phyloP scores from a whole-genome alignment of 2,797 vertebrate species.

The Etheostoma perlongum region DNA sequence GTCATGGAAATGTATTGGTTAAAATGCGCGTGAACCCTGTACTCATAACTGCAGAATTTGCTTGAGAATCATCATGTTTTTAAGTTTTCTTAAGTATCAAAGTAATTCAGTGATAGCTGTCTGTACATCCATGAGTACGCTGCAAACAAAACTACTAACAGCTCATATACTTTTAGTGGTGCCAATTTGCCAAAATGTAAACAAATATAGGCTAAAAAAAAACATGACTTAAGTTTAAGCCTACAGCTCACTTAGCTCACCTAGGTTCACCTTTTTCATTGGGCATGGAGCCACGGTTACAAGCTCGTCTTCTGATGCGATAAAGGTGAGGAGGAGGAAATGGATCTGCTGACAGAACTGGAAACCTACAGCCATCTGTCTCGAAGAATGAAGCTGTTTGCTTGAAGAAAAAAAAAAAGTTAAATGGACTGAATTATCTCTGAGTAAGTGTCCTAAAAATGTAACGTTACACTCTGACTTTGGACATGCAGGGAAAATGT shows the following conservation, averaged over 20 bases:
- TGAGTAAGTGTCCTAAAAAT: neutral
- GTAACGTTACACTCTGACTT: too few species aligned
- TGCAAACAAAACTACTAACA: neutral
- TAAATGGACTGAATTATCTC: neutral
- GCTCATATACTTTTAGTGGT: too few species aligned
- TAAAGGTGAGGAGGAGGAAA: slow-evolving; percentile 3
- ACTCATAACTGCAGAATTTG: neutral
- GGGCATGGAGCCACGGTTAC: slow-evolving; percentile 16
- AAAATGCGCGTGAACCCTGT: too few species aligned
- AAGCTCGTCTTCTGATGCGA: neutral
- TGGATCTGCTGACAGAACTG: neutral
- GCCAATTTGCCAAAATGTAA: neutral
- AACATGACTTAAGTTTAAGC: too few species aligned
- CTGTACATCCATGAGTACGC: neutral
- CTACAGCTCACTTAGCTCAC: neutral
- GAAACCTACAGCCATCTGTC: neutral
- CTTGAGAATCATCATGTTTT: neutral
- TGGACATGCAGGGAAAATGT: neutral
- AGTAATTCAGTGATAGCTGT: neutral
- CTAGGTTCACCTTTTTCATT: too few species aligned
- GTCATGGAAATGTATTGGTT: too few species aligned
- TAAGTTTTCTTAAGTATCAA: neutral
- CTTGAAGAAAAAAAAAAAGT: neutral
- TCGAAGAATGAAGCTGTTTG: neutral
- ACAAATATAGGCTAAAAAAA: neutral